Base-by-base conservation (phyloP, 2,113 vertebrate species). In the Lepus europaeus region DNA sequence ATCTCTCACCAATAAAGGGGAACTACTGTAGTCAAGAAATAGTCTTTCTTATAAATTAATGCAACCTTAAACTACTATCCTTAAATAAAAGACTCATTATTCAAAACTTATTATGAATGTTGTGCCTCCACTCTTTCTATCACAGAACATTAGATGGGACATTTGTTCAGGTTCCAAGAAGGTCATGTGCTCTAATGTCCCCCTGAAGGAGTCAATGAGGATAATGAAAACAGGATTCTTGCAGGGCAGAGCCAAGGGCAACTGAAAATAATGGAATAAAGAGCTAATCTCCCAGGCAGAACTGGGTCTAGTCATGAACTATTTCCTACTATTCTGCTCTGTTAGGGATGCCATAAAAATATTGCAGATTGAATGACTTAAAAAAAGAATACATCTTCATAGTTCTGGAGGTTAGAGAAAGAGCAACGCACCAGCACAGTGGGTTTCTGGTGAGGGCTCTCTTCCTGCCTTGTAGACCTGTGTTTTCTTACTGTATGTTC, bases 141-240 rank as follows among this genome's bases (percentile, higher is more conserved):
- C 59, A 25, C 13, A 64, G 72, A 56, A 59, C 61, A 69, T 11
- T 91, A 14, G 27, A 39, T 79, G 29, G 59, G 13, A 91, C 59
- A 93, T 84, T 51, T 91, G 85, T 14, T 90, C 9, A 31, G 39
- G 10, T 94, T 94, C 14, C 39, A 66, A 87, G 61, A 87, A 83
- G 61, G 59, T 72, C 11, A n/a, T 87, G 64, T 70, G 23, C 6
- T 68, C 36, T 51, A 83, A 72, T 61, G 22, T 79, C 11, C 12
- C 77, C 12, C 66, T 87, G 53, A 53, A 93, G 70, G 93, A 13
- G 61, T 36, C 56, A 89, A 79, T 33, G 17, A 6, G 17, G 11
- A 39, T 81, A 68, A n/a, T 20, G 9, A 31, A 59, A 27, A 89
- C 81, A 64, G 20, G 68, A 9, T 0, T 68, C 22, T 7, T 2